Conservation (phyloP, 2,888 invertebrate genomes). For the Neoascia interrupta region DNA sequence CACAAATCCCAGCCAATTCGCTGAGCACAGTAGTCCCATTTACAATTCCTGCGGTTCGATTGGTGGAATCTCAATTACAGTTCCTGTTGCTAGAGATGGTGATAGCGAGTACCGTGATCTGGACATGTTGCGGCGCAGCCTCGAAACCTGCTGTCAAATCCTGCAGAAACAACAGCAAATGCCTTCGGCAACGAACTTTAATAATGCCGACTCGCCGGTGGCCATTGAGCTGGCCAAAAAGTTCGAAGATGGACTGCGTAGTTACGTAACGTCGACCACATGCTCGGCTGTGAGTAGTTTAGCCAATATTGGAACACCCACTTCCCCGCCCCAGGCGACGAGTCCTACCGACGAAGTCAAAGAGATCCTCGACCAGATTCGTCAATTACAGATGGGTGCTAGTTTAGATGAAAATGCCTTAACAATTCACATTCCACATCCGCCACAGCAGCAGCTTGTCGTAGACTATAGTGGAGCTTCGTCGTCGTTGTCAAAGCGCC, state of each 20-base stretch:
- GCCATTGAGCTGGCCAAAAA: constrained; percentile 73
- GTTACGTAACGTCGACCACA: constrained; percentile 80
- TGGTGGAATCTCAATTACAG: constrained; percentile 75
- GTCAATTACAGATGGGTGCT: constrained; percentile 82
- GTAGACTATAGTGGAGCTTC: constrained; percentile 46
- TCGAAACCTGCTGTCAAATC: constrained; percentile 78
- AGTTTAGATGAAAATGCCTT: constrained; percentile 78
- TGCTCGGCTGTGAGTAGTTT: constrained; percentile 86
- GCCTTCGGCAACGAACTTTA: constrained; percentile 71
- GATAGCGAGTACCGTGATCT: constrained; percentile 74
- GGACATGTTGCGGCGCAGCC: constrained; percentile 74
- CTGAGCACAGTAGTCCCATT: constrained; percentile 71
- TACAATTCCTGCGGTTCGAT: constrained; percentile 76
- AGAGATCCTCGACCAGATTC: constrained; percentile 87
- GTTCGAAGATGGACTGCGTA: constrained; percentile 75
- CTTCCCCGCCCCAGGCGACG: constrained; percentile 90
- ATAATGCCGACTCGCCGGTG: constrained; percentile 71
- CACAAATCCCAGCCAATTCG: constrained; percentile 73
- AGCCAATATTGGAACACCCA: constrained; percentile 84
- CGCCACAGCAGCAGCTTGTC: constrained; percentile 47
- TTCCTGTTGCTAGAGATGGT: constrained; percentile 73
- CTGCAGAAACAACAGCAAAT: constrained; percentile 74
- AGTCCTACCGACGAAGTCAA: constrained; percentile 88
- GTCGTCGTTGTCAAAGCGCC: constrained; percentile 73
- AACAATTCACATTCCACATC: constrained; percentile 68